Percentiles rank a stretch among this genome's conserved stretches.
Evolutionary conservation across 2,797 vertebrate genomes (phyloP).

Genomic region (Otolemur crassicaudatus): DNA sequence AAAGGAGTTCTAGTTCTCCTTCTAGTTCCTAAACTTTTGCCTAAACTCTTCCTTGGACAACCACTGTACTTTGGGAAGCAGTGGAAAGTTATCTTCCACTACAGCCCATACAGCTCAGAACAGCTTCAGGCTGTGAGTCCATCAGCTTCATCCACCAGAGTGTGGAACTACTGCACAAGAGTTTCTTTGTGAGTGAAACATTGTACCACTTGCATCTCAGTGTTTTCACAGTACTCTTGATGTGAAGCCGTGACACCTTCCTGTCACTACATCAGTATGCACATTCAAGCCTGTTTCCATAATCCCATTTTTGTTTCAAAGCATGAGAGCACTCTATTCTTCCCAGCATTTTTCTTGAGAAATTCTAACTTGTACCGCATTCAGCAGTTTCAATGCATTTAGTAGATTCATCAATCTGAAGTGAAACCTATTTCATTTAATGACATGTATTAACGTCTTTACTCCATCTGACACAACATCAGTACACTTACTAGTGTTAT

Average conservation of each 20-base stretch:
- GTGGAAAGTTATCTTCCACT: not conserved
- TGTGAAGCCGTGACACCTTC: not conserved
- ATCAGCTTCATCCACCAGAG: not conserved
- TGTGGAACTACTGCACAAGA: constrained; percentile 12
- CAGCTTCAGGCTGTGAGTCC: not conserved
- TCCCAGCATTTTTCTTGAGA: not conserved
- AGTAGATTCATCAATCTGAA: not conserved
- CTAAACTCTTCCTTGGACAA: not conserved
- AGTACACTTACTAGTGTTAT: not conserved
- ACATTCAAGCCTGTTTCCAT: constrained; percentile 13
- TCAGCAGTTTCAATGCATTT: constrained; percentile 12
- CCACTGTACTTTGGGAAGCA: not conserved
- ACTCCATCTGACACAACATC: not conserved
- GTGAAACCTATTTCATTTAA: constrained; percentile 16
- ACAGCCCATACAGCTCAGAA: not conserved
- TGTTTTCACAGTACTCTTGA: not conserved
- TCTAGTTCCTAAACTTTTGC: constrained; percentile 34
- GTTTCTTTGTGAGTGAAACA: constrained; percentile 2
- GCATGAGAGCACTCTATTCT: not conserved
- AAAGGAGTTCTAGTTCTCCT: constrained; percentile 4
- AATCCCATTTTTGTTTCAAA: constrained; percentile 24
- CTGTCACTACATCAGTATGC: not conserved
- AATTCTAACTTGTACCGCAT: constrained; percentile 15
- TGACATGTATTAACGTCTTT: not conserved
- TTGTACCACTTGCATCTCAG: not conserved